Base-by-base conservation (phyloP, 2,113 vertebrate genomes). In the Galemys pyrenaicus region DNA sequence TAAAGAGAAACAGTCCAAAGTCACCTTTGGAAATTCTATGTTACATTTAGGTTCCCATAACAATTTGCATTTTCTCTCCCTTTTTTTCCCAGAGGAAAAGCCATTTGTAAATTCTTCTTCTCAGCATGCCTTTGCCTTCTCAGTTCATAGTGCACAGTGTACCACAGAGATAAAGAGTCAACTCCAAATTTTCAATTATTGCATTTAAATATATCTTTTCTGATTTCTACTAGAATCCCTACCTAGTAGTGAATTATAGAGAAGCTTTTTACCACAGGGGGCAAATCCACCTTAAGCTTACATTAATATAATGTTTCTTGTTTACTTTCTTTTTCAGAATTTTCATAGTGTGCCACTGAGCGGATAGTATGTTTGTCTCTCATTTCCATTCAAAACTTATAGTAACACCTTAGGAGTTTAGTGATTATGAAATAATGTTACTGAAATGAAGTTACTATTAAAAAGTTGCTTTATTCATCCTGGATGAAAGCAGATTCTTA, bases 101-200 rank as follows among this genome's bases (percentile, higher is more conserved):
- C 74, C n/a, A 80, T 87, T 84, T 89, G 75, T 92, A 79, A 74
- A 89, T 78, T 51, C 6, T 86, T 81, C 46, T 87, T 65, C 54
- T 56, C 65, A 92, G 73, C 54, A 65, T 73, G 67, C 19, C 84
- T 92, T 84, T 93, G 37, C 9, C 0, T 87, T 93, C 7, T 80
- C 16, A 84, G 9, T 32, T 91, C 39, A 77, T 16, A 83, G 51
- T 65, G 6, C 12, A 8, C 16, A 80, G 51, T 65, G 6, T 9
- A 8, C n/a, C 32, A 81, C 79, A 92, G 83, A 87, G 37, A 89
- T 85, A 89, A 91, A 96, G 73, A 49, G 28, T 78, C 35, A 92
- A 77, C 28, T 41, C 82, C 37, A 75, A 83, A 32, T 92, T 87
- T 92, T 80, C 81, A 93, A 24, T 82, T 81, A 87, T 81, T 94